Percentiles rank a stretch among this genome's conserved stretches.
phyloP scores from a whole-genome alignment of 2,797 vertebrate genomes.

The Xenentodon cancila region DNA sequence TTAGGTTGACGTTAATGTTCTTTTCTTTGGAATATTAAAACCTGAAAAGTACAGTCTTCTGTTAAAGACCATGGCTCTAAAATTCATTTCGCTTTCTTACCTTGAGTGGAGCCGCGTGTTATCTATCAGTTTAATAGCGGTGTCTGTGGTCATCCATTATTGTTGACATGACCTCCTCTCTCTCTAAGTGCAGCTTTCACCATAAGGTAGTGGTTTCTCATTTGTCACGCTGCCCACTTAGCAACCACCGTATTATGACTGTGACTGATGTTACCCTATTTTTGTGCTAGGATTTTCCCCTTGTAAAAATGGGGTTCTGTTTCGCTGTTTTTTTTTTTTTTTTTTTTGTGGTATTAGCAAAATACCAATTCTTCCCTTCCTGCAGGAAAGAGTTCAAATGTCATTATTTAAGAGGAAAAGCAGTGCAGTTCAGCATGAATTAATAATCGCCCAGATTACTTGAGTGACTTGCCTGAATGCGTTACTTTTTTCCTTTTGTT shows the following conservation, averaged over 20 bases:
- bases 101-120: constrained; percentile 28
- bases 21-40: constrained; percentile 54
- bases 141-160: constrained; percentile 56
- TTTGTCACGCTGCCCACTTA: constrained; percentile 52
- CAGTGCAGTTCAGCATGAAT: neutral
- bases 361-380: neutral
- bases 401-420: constrained; percentile 14
- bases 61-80: constrained; percentile 35
- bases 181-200: constrained; percentile 37
- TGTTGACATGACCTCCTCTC: constrained; percentile 59
- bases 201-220: constrained; percentile 58
- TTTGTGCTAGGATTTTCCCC: constrained; percentile 59
- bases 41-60: constrained; percentile 42
- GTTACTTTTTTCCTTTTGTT: neutral
- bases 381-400: neutral
- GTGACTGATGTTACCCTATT: constrained; percentile 61
- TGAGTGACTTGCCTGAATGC: no score
- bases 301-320: constrained; percentile 51
- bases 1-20: constrained; percentile 12
- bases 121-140: constrained; percentile 60
- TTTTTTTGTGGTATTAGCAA: constrained; percentile 49
- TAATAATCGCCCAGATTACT: no score
- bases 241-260: constrained; percentile 57
- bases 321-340: constrained; percentile 50
- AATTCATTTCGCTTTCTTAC: constrained; percentile 43